phyloP scores from a whole-genome alignment of 2,797 vertebrate species.

The Galaxias olidus region DNA sequence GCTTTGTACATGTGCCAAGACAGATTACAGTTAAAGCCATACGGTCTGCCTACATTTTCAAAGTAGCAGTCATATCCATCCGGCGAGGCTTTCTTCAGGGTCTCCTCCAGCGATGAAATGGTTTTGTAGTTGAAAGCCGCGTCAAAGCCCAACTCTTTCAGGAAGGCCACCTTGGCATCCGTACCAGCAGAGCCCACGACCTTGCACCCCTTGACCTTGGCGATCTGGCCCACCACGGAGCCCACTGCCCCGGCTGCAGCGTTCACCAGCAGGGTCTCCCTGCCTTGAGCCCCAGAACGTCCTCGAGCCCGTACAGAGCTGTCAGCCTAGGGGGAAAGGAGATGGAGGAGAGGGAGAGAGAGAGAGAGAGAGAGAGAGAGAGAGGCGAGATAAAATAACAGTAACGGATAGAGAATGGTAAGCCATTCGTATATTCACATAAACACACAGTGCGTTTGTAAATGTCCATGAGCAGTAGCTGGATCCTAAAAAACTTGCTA shows the following conservation, averaged over 20 bases:
- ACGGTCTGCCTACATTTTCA: conserved; percentile 81
- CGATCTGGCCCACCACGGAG: conserved; percentile 85
- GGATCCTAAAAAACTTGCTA: not conserved
- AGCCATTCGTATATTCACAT: not conserved
- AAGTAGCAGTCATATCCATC: conserved; percentile 91
- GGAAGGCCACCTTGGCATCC: conserved; percentile 82
- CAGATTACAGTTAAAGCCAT: not conserved
- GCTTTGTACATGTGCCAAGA: not conserved
- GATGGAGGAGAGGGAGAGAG: not conserved
- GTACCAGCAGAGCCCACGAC: conserved; percentile 87
- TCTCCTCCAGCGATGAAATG: conserved; percentile 79
- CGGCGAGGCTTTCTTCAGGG: conserved; percentile 81
- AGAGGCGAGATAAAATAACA: not conserved
- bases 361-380: not conserved
- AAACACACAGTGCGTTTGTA: not conserved
- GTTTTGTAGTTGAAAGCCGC: conserved; percentile 92
- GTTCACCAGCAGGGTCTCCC: conserved; percentile 89
- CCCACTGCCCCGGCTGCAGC: conserved; percentile 91
- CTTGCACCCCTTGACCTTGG: conserved; percentile 89
- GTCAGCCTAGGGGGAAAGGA: conserved; percentile 75
- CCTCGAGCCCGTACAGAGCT: conserved; percentile 85
- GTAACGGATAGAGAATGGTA: too few relatives aligned
- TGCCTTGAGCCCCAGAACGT: conserved; percentile 79
- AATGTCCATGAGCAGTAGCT: not conserved
- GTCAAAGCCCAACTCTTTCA: conserved; percentile 89